Evolutionary conservation across 2,113 vertebrate species (phyloP).

Genomic region (Hipposideros armiger): DNA sequence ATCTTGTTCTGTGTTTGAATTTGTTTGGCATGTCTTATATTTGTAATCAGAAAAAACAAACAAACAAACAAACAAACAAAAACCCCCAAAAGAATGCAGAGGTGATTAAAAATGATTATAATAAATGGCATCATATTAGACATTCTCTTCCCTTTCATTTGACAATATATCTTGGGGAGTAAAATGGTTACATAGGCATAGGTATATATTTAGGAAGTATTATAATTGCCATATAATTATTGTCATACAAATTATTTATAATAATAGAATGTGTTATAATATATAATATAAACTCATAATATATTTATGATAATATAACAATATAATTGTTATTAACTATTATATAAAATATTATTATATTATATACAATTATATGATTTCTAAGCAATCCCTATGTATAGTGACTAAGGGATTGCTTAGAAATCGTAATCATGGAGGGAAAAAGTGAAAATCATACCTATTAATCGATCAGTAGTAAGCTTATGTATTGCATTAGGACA

Average conservation of each 20-base stretch:
- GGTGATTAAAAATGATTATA: constrained; percentile 35
- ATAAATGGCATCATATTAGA: neutral
- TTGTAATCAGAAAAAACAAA: neutral
- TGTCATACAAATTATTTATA: neutral
- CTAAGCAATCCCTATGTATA: neutral
- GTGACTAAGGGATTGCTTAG: neutral
- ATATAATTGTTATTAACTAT: neutral
- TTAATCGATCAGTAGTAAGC: neutral
- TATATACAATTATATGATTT: neutral
- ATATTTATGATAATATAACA: neutral
- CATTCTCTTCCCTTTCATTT: neutral
- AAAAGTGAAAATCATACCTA: constrained; percentile 3
- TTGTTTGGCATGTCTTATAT: neutral
- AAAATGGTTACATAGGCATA: neutral
- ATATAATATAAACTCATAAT: neutral
- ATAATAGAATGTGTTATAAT: neutral
- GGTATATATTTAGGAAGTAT: neutral
- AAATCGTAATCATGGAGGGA: neutral
- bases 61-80: neutral
- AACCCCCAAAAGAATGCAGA: neutral
- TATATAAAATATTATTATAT: neutral
- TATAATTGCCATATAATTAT: neutral
- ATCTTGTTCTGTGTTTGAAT: neutral
- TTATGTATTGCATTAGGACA: neutral
- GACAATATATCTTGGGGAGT: neutral